A percentile compares a stretch with the other conserved stretches of the same genome.
These are phyloP conservation scores for Tetragonula carbonaria DNA, from an alignment of 2,888 invertebrate genomes.

Conservation along the genomic window DNA sequence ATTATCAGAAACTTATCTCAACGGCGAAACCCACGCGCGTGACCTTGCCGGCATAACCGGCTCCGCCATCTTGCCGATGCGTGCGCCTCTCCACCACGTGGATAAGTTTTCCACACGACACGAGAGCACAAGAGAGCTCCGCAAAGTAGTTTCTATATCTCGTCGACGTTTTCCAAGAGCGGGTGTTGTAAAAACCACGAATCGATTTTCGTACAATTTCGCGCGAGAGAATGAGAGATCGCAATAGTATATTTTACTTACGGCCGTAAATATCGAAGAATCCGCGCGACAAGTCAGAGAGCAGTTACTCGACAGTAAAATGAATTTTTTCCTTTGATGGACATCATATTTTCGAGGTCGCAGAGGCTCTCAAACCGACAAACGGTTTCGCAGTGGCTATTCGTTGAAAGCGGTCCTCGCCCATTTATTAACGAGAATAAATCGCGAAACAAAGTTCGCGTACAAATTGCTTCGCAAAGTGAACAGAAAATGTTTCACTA, in stretches of 20 bases:
- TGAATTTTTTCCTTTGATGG: conserved; percentile 58
- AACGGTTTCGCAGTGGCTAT: conserved; percentile 37
- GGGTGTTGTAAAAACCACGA: not conserved
- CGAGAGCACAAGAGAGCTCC: conserved; percentile 29
- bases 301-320: conserved; percentile 19
- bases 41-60: conserved; percentile 76
- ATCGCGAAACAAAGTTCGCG: not conserved
- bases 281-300: too few relatives aligned
- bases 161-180: conserved; percentile 1
- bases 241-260: too few relatives aligned
- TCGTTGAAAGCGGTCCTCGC: not conserved
- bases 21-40: conserved; percentile 71
- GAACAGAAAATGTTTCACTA: conserved; percentile 6
- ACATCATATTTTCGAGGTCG: conserved; percentile 78
- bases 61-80: conserved; percentile 80
- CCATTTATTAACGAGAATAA: not conserved
- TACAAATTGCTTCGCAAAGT: not conserved
- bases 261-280: too few relatives aligned
- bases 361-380: conserved; percentile 74
- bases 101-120: conserved; percentile 71
- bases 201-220: too few relatives aligned
- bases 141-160: conserved; percentile 29
- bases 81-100: conserved; percentile 76
- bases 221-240: too few relatives aligned
- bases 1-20: conserved; percentile 73